phyloP scores from a whole-genome alignment of 2,888 invertebrate genomes.

The Tipula confusa region DNA sequence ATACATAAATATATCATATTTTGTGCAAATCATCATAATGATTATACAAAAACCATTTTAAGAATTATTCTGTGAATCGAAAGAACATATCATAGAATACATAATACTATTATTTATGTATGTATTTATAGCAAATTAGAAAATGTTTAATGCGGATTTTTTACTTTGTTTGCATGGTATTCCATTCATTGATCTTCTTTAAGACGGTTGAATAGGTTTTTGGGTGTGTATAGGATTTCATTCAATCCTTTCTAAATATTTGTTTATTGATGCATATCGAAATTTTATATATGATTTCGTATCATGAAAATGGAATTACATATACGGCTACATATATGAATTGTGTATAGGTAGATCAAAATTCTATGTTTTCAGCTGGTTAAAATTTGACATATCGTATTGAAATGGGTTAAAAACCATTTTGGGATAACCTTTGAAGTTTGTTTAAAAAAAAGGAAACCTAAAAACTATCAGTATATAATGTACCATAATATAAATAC shows the following conservation, averaged over 20 bases:
- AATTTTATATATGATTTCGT: background rate
- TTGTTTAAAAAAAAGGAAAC: no score
- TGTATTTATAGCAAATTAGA: slow-evolving; percentile 25
- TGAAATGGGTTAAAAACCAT: no score
- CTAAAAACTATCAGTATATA: no score
- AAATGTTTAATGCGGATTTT: slow-evolving; percentile 8
- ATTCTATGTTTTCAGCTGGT: no score
- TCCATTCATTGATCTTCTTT: background rate
- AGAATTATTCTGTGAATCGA: background rate
- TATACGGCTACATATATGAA: no score
- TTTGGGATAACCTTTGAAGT: no score
- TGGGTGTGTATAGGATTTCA: background rate
- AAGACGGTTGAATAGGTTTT: background rate
- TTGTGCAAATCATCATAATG: slow-evolving; percentile 20
- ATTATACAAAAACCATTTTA: background rate
- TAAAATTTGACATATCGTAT: no score
- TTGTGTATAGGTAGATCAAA: no score
- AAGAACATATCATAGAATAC: background rate
- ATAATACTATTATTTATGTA: slow-evolving; percentile 12
- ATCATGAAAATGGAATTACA: background rate
- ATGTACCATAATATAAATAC: no score
- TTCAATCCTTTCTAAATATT: background rate
- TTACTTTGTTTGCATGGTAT: background rate
- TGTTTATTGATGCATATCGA: background rate
- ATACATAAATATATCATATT: background rate